Percentiles rank a stretch among this genome's conserved stretches.
Conservation (phyloP, 2,888 invertebrate genomes). For the Baronia brevicornis region DNA sequence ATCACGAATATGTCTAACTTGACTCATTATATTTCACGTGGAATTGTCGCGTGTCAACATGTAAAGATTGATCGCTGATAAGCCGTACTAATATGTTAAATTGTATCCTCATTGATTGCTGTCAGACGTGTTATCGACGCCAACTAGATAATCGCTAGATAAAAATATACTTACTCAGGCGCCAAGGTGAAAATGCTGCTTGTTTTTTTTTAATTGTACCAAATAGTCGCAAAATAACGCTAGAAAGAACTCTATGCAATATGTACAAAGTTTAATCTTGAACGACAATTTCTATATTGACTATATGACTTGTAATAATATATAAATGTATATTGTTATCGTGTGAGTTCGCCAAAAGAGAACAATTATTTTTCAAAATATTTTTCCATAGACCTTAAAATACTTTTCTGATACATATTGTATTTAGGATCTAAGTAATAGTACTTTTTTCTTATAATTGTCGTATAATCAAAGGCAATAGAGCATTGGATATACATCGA, state of each 20-base stretch:
- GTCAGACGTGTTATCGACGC: slow-evolving; percentile 22
- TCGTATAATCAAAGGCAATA: slow-evolving; percentile 23
- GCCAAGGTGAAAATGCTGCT: slow-evolving; percentile 9
- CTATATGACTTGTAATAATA: slow-evolving; percentile 11
- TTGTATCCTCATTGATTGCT: slow-evolving; percentile 17
- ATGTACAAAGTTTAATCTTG: slow-evolving; percentile 4
- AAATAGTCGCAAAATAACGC: no score
- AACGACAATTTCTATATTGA: slow-evolving; percentile 15
- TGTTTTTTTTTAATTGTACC: no score
- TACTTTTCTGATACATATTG: slow-evolving; percentile 36
- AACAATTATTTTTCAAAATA: slow-evolving; percentile 24
- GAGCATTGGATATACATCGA: no score
- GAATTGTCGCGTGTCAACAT: slow-evolving; percentile 9
- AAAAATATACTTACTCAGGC: slow-evolving; percentile 16
- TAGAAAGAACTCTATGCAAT: slow-evolving; percentile 1
- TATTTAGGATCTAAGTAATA: slow-evolving; percentile 21
- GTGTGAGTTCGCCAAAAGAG: slow-evolving; percentile 17
- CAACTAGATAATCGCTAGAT: slow-evolving; percentile 24
- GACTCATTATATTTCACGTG: slow-evolving; percentile 12
- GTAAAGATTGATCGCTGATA: slow-evolving; percentile 18
- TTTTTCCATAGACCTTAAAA: slow-evolving; percentile 21
- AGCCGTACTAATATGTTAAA: slow-evolving; percentile 23
- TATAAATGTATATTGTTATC: slow-evolving; percentile 11
- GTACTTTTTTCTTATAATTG: slow-evolving; percentile 40
- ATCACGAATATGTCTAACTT: slow-evolving; percentile 11